Base-by-base conservation (phyloP, 2,888 invertebrate genomes). In the Metallyticus violacea region DNA sequence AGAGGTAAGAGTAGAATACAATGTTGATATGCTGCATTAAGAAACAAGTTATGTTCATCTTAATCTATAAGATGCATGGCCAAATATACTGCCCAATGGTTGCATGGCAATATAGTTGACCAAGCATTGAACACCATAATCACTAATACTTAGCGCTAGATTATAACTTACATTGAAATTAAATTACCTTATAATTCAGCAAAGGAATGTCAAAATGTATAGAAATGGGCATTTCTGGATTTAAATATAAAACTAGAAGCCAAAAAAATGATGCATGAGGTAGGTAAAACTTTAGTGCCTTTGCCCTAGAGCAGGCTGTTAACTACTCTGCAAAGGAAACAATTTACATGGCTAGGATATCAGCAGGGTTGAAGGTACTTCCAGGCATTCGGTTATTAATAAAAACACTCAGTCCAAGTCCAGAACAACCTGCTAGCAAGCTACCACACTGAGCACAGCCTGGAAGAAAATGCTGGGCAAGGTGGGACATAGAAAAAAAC, bases 201-300 rank as follows among this genome's bases (percentile, higher is more conserved):
- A 90, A 90, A 90, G 90, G 88, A 90, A 90, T 90, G 90, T 90
- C 90, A 90, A 90, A 89, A 88, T 81, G 82, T 85, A 86, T 83
- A 85, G 77, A 86, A 79, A 86, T 85, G 81, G 77, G 82, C 22
- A 26, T 82, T 82, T 82, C 82, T 77, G 40, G 40, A 62, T 22
- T 62, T 62, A 62, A 81, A 30, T 85, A 85, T 40, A 81, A n/a
- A n/a, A 85, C 81, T 28, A 80, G 80, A 80, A 81, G 27, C 7
- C 9, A 40, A 40, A 40, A 40, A 1, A 40, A 9, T 9, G 40
- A 40, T 40, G n/a, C n/a, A n/a, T n/a, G n/a, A n/a, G n/a, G n/a
- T n/a, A n/a, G n/a, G n/a, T n/a, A n/a, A n/a, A n/a, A n/a, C n/a
- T n/a, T n/a, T n/a, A n/a, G n/a, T n/a, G 15, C 40, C 40, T 62